Conservation (phyloP, 2,888 invertebrate genomes). For the Phortica okadai region DNA sequence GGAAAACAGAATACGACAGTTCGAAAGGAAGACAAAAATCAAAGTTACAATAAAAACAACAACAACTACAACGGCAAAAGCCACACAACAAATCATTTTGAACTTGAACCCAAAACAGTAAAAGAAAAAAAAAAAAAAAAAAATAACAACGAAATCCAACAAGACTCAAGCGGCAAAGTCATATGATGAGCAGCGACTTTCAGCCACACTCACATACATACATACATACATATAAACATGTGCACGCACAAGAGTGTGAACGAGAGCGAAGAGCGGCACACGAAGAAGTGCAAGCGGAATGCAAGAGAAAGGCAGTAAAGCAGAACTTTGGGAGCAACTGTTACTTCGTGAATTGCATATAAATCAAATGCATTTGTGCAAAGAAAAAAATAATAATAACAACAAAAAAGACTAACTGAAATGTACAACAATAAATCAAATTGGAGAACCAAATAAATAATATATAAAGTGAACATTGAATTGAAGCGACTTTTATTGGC, state of each 20-base stretch:
- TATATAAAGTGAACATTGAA: too few relatives aligned
- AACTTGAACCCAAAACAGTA: background rate
- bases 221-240: background rate
- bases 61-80: background rate
- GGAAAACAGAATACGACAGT: background rate
- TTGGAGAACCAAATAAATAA: too few relatives aligned
- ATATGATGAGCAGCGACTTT: background rate
- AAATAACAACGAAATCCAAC: too few relatives aligned
- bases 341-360: too few relatives aligned
- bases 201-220: background rate
- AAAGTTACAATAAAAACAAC: background rate
- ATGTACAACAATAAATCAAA: too few relatives aligned
- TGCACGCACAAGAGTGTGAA: background rate
- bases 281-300: background rate
- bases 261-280: background rate
- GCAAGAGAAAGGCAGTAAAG: background rate
- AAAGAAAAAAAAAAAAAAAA: background rate
- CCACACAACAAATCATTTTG: slow-evolving; percentile 2
- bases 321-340: background rate
- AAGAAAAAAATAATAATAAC: too few relatives aligned
- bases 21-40: too few relatives aligned
- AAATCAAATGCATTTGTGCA: too few relatives aligned
- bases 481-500: too few relatives aligned
- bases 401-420: too few relatives aligned
- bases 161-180: too few relatives aligned